Evolutionary conservation across 1,140 invertebrate species (phyloP), one percentile per base, ranked within the genome.

Genomic region (Euwallacea fornicatus): DNA sequence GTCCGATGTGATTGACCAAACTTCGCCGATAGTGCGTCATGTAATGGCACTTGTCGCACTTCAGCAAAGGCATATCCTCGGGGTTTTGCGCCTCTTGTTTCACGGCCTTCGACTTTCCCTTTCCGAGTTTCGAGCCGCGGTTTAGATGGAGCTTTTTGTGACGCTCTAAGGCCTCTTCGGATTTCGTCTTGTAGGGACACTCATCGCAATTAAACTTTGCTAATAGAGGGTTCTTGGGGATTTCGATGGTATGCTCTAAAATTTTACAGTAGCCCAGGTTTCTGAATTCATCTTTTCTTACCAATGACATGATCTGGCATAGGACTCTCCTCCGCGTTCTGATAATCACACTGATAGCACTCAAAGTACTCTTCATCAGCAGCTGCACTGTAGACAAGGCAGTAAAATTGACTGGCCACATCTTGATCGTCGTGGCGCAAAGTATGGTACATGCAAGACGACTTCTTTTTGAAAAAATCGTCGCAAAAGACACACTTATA

Each of bases 401-500:
- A 72, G 42, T 62, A 72, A 42, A 72, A 72, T 53, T 54, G 21
- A 16, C 43, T 67, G 13, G 56, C 71, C 8, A 72, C 56, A 42
- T 66, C 64, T 42, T 66, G 68, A 41, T 72, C 71, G 7, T 72
- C 65, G 59, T 72, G 71, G 0, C 47, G 42, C 7, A 67, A n/a
- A 41, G 62, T 67, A 42, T 72, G 71, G 50, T 62, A 61, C 71
- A 72, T 62, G 15, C 55, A 50, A 6, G 65, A 55, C 7, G n/a
- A 44, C 42, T 72, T 72, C 13, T 55, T 60, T 21, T 67, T 72
- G 42, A 42, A 42, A 6, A 41, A 21, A 13, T 58, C 41, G 13
- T 72, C 71, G 47, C 71, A 72, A 41, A 67, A 72, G 4, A 67
- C 15, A 21, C 71, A 72, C 42, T 67, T 67, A 16, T 47, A 72